Conservation (phyloP, 1,140 invertebrate species). For the Antheraea mylitta region DNA sequence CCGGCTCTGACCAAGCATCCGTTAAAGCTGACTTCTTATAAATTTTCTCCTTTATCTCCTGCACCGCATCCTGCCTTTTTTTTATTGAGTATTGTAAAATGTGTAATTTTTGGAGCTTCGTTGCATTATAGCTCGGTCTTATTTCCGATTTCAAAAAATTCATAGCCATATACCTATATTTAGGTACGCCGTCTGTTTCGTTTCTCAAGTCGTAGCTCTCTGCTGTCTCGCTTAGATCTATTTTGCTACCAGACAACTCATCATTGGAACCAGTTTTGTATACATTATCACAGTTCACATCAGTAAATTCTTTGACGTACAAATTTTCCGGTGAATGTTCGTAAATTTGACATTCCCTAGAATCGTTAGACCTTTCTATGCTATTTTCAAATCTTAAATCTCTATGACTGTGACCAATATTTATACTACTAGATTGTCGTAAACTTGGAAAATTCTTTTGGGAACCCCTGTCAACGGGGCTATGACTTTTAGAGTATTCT, state of each 20-base stretch:
- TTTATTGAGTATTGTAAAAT: slow-evolving; percentile 74
- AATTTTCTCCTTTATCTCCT: slow-evolving; percentile 72
- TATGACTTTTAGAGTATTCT: slow-evolving; percentile 72
- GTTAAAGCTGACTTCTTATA: slow-evolving; percentile 70
- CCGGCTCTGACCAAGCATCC: slow-evolving; percentile 36
- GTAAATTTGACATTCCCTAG: slow-evolving; percentile 60
- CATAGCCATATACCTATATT: slow-evolving; percentile 62
- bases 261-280: slow-evolving; percentile 55
- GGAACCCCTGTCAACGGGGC: slow-evolving; percentile 63
- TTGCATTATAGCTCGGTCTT: slow-evolving; percentile 86
- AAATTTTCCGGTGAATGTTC: slow-evolving; percentile 72
- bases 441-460: slow-evolving; percentile 62
- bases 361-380: slow-evolving; percentile 33
- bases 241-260: slow-evolving; percentile 56
- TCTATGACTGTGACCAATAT: slow-evolving; percentile 41
- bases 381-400: slow-evolving; percentile 26
- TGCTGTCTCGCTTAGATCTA: slow-evolving; percentile 75
- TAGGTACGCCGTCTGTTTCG: slow-evolving; percentile 55
- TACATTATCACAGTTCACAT: slow-evolving; percentile 55
- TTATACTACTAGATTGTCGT: slow-evolving; percentile 53
- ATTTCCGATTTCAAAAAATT: slow-evolving; percentile 81
- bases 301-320: slow-evolving; percentile 66
- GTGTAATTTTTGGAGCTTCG: slow-evolving; percentile 81
- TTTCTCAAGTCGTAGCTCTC: slow-evolving; percentile 71
- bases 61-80: slow-evolving; percentile 69